A percentile compares a stretch with the other conserved stretches of the same genome.
Conservation (phyloP, 1,140 invertebrate species). For the Drosophila kanapiae region DNA sequence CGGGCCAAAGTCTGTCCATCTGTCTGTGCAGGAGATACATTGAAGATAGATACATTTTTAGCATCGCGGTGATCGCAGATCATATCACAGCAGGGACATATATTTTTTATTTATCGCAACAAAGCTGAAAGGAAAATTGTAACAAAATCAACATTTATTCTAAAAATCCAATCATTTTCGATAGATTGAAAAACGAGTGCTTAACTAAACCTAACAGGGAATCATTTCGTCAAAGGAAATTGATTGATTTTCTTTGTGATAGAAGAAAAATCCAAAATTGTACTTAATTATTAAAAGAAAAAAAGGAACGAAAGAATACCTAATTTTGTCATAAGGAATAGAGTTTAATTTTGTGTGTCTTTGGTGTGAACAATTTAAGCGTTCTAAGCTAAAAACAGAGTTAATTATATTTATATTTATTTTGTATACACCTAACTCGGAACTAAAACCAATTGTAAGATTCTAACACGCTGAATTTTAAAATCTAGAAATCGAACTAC, state of each 20-base stretch:
- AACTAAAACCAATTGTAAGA: slow-evolving; percentile 32
- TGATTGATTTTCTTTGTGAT: slow-evolving; percentile 58
- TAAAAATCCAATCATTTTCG: slow-evolving; percentile 31
- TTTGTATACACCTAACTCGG: slow-evolving; percentile 26
- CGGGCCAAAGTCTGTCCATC: slow-evolving; percentile 18
- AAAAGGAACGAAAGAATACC: slow-evolving; percentile 3
- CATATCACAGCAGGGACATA: slow-evolving; percentile 37
- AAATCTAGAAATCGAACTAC: slow-evolving; percentile 47
- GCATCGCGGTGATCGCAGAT: slow-evolving; percentile 38
- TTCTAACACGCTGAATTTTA: slow-evolving; percentile 48
- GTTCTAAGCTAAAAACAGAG: slow-evolving; percentile 23
- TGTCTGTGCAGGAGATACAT: slow-evolving; percentile 22
- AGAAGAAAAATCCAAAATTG: slow-evolving; percentile 56
- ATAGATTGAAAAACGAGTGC: slow-evolving; percentile 29
- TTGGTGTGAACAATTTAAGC: slow-evolving; percentile 32
- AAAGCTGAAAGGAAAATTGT: slow-evolving; percentile 18
- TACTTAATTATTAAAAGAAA: slow-evolving; percentile 62
- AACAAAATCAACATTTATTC: slow-evolving; percentile 29
- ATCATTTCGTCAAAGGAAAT: slow-evolving; percentile 37
- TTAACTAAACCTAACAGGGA: slow-evolving; percentile 46
- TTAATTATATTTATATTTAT: slow-evolving; percentile 44
- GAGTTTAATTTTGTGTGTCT: slow-evolving; percentile 21
- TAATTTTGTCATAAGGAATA: slow-evolving; percentile 52
- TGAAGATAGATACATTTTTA: slow-evolving; percentile 18
- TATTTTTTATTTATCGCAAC: slow-evolving; percentile 24